These are phyloP conservation scores for Corapipo altera DNA, from an alignment of 2,113 vertebrate species.

Conservation along the genomic window DNA sequence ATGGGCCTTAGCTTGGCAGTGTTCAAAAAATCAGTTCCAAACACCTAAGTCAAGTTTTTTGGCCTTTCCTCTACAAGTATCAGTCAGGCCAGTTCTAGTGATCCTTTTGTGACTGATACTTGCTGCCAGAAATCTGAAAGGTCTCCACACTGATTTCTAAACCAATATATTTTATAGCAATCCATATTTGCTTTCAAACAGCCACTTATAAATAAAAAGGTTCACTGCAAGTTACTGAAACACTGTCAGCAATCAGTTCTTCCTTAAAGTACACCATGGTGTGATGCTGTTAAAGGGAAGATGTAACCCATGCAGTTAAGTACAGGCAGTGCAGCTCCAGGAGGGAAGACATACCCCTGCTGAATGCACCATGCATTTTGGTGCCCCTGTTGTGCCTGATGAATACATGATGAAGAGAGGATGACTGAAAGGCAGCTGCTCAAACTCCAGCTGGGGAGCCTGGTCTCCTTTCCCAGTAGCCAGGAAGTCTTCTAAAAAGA, in stretches of 20 bases:
- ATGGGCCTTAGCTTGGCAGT: background rate
- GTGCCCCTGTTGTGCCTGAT: constrained; percentile 93
- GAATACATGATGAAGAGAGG: constrained; percentile 97
- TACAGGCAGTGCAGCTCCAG: background rate
- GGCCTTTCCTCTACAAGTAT: background rate
- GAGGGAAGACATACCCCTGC: constrained; percentile 83
- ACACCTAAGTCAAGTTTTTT: background rate
- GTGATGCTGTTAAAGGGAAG: background rate
- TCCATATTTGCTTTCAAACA: background rate
- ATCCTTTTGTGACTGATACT: background rate
- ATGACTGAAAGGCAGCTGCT: constrained; percentile 94
- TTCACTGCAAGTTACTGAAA: background rate
- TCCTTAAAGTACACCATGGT: background rate
- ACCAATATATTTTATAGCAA: background rate
- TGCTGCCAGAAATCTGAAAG: background rate
- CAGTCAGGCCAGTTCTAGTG: background rate
- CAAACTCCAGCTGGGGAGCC: constrained; percentile 93
- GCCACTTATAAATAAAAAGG: background rate
- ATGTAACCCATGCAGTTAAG: background rate
- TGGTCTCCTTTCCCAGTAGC: constrained; percentile 80
- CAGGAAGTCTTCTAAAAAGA: constrained; percentile 92
- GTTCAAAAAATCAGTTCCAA: background rate
- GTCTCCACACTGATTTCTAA: background rate
- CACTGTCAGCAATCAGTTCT: background rate
- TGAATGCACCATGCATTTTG: constrained; percentile 98